Base-by-base conservation (phyloP, 2,888 invertebrate species). In the Chymomyza caudatula region DNA sequence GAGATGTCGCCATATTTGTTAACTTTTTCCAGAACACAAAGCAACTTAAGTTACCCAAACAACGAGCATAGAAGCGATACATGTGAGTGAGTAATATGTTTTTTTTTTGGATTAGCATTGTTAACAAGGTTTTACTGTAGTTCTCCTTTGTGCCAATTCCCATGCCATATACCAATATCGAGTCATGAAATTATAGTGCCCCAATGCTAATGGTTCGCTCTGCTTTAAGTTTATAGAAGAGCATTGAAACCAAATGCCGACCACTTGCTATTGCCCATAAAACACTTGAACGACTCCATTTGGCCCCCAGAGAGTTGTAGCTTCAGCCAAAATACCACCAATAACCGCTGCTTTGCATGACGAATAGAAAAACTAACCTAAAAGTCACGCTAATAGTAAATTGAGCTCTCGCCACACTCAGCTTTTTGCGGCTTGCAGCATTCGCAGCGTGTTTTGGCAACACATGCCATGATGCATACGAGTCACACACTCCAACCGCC, bases 351-450 rank as follows among this genome's bases (percentile, higher is more conserved):
- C 76, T 72, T 84, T 85, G 80, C 79, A 80, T 80, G 80, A 85
- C 80, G 81, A 83, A 79, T 85, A 76, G 68, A 82, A 85, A 80
- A 82, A 85, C 86, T 85, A 82, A 85, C 70, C 84, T 78, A 85
- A 83, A 83, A 85, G 82, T 85, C 82, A 83, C 82, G 82, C 82
- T 85, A 83, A 83, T 83, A 83, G 67, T 78, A 85, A 83, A 83
- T 84, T 83, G 80, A 85, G 78, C 85, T 76, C 76, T 51, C 29
- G 29, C 51, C 22, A 51, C 13, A 51, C 19, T 51, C 51, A 69
- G 37, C 19, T 60, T 67, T 47, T 47, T 47, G 13, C 47, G 19
- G 2, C 15, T 47, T 47, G 15, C 47, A 17, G n/a, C 42, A 60
- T 53, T 37, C 25, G 43, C 53, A 53, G 22, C 53, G 44, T 53